phyloP scores from a whole-genome alignment of 2,888 invertebrate genomes.

The Cephonodes hylas region DNA sequence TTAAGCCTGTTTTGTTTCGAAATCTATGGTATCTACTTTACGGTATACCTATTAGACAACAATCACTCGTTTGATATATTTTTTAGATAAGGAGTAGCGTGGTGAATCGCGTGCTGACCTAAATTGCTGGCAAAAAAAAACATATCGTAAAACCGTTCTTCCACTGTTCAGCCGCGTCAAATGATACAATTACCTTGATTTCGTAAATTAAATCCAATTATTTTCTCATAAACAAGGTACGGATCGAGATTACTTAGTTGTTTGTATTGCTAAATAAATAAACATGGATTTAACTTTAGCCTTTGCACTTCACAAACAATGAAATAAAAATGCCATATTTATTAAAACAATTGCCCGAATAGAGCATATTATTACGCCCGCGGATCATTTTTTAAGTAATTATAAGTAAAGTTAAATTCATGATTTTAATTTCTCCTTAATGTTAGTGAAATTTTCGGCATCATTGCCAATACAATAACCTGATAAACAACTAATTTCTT shows the following conservation, averaged over 20 bases:
- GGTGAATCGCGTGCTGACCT: slow-evolving; percentile 38
- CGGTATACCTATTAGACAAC: not conserved
- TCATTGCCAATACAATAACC: not conserved
- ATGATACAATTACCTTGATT: slow-evolving; percentile 1
- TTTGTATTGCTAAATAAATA: not conserved
- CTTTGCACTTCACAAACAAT: too few relatives aligned
- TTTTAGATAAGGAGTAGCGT: slow-evolving; percentile 29
- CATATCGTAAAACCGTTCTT: not conserved
- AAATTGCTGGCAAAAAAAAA: slow-evolving; percentile 30
- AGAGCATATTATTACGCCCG: too few relatives aligned
- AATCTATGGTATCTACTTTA: not conserved
- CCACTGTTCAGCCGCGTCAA: not conserved
- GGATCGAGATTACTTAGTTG: not conserved
- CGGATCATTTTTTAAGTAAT: too few relatives aligned
- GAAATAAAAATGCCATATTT: too few relatives aligned
- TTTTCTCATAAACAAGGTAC: not conserved
- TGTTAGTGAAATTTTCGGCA: too few relatives aligned
- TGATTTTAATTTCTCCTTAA: too few relatives aligned
- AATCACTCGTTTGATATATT: slow-evolving; percentile 26
- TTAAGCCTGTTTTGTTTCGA: not conserved
- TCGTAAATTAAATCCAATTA: not conserved
- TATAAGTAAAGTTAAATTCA: too few relatives aligned
- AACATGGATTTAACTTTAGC: too few relatives aligned
- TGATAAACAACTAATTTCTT: not conserved
- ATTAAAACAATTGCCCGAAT: too few relatives aligned